Evolutionary conservation across 2,888 invertebrate species (phyloP), one percentile per base, ranked within the genome.

Genomic region (Ormyrus nitidulus): DNA sequence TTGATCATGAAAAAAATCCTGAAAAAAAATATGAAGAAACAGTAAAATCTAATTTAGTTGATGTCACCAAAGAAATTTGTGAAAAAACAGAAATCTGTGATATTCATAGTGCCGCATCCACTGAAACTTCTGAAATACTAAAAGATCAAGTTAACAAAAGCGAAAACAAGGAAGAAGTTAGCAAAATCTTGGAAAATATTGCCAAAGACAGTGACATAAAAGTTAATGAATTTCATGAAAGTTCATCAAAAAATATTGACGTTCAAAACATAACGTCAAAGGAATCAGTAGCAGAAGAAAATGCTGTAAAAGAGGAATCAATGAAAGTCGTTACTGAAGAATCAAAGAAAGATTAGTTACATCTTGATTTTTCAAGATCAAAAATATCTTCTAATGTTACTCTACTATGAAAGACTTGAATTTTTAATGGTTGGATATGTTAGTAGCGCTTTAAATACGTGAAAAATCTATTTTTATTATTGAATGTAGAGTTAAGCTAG

Each of bases 391-490:
- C 70, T 66, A 51, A 66, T 62, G n/a, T 66, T 75, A 75, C 44
- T 81, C 49, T 77, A 71, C 19, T 76, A n/a, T 65, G 44, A 79
- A 73, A 76, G 73, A 79, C 76, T 81, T 64, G 13, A 79, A 76
- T 73, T 79, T 81, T 81, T 68, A 66, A 75, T 69, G 54, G 49
- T 77, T 81, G 66, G 46, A 68, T 61, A 72, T 46, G 56, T 59
- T 77, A 69, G 19, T 64, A 49, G 51, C 65, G 68, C 73, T 80
- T 77, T 66, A 49, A 78, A 70, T 79, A 65, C 74, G 58, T 83
- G 68, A 79, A 78, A 81, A 80, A 77, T 83, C 72, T 76, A 77
- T 73, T 81, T 75, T 81, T 72, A 64, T 6, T 73, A 76, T 71
- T 74, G 62, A 74, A 64, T 10, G 4, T 68, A 74, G 58, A 51